Percentiles rank a stretch among this genome's conserved stretches.
Conservation (phyloP, 2,797 vertebrate species). For the Cephalopachus bancanus region DNA sequence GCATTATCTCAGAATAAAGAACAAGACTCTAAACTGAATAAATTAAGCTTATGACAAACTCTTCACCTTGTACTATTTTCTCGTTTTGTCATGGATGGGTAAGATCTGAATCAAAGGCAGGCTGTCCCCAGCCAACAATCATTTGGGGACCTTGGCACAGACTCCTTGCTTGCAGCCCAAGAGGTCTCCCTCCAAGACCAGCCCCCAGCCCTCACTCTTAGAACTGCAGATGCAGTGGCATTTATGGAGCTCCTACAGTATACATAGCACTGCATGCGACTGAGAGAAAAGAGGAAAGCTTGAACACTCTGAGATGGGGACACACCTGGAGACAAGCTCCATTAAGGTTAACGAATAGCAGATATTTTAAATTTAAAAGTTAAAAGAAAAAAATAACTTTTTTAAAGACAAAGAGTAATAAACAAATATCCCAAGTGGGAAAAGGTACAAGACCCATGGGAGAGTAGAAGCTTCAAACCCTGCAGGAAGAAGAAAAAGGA, state of each 20-base stretch:
- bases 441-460: not conserved
- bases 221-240: too few relatives aligned
- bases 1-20: not conserved
- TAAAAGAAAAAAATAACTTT: not conserved
- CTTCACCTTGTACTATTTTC: not conserved
- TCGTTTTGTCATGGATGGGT: not conserved
- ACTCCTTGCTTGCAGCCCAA: not conserved
- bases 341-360: too few relatives aligned
- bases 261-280: too few relatives aligned
- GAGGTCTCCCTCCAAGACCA: not conserved
- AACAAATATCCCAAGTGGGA: not conserved
- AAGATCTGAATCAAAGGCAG: not conserved
- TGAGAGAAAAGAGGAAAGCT: too few relatives aligned
- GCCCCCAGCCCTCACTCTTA: not conserved
- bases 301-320: not conserved
- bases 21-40: not conserved
- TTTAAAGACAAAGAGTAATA: not conserved
- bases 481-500: not conserved
- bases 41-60: not conserved
- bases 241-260: not conserved
- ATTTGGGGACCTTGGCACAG: not conserved
- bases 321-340: not conserved
- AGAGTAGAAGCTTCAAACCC: not conserved
- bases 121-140: not conserved
- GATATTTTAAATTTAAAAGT: not conserved